Base-by-base conservation (phyloP, 1,140 invertebrate species). In the Anadara kagoshimensis region DNA sequence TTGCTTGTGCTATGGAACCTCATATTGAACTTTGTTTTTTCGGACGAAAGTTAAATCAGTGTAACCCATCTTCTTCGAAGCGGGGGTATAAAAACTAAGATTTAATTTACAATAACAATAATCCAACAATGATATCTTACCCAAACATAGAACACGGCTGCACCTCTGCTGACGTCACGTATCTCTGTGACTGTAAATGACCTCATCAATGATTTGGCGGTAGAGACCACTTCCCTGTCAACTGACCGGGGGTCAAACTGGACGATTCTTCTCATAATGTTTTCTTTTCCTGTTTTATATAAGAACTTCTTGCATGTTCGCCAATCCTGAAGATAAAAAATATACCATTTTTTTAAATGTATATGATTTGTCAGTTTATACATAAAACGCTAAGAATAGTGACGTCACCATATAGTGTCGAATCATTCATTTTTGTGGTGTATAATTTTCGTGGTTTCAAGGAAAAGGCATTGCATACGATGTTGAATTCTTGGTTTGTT, bases 141-240 rank as follows among this genome's bases (percentile, higher is more conserved):
- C 69, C 69, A 72, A 43, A 72, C 45, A 51, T 45, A 72, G 29
- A 72, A 63, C 16, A 53, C 61, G 14, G 69, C 69, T n/a, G 69
- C 69, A 10, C 69, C 69, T 36, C 36, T 72, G 16, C 69, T 72
- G n/a, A 72, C 69, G 24, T 72, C 69, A 18, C 63, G 26, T 7
- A 72, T 66, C 45, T 72, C 51, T 63, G 62, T 65, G 20, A 56
- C 53, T 20, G 24, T 59, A 54, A 58, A 65, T 1, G 53, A 41
- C 24, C 65, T 56, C 22, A 72, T 7, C 18, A 72, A 36, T 43
- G 36, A 59, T n/a, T 36, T 56, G 12, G 53, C 69, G n/a, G 62
- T 41, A n/a, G 58, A 18, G 7, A 58, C 24, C 18, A 54, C 47
- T 1, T 47, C 41, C 11, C 36, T 18, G 12, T 18, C 24, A 0